Percentiles rank a stretch among this genome's conserved stretches.
phyloP scores from a whole-genome alignment of 2,797 vertebrate species.

The Xerus rutilus region DNA sequence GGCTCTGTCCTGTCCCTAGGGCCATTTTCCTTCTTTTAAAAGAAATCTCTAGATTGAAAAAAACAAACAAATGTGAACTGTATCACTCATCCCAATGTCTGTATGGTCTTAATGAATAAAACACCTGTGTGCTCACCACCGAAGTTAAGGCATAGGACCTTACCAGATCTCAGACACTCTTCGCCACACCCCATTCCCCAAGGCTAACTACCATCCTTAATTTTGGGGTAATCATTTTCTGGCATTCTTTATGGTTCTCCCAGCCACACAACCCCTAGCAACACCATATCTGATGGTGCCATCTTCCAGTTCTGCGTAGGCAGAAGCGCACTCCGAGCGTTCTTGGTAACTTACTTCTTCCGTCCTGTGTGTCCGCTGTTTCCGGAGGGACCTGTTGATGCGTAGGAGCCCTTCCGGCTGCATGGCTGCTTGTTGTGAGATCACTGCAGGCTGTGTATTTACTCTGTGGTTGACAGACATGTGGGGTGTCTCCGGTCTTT shows the following conservation, averaged over 20 bases:
- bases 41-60: neutral
- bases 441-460: neutral
- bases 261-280: neutral
- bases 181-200: neutral
- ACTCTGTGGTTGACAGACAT: neutral
- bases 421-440: rapidly evolving
- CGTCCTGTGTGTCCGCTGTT: neutral
- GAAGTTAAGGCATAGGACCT: neutral
- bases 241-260: neutral
- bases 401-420: rapidly evolving
- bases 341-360: neutral
- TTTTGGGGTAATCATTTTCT: neutral
- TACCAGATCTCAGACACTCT: neutral
- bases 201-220: neutral
- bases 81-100: neutral
- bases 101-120: neutral
- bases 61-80: neutral
- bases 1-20: neutral
- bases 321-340: rapidly evolving
- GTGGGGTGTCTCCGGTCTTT: neutral
- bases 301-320: neutral
- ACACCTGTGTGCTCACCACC: neutral
- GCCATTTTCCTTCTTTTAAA: neutral
- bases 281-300: neutral
- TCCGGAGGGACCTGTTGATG: rapidly evolving